phyloP scores from a whole-genome alignment of 2,888 invertebrate genomes.

The Quadroppia sp. region DNA sequence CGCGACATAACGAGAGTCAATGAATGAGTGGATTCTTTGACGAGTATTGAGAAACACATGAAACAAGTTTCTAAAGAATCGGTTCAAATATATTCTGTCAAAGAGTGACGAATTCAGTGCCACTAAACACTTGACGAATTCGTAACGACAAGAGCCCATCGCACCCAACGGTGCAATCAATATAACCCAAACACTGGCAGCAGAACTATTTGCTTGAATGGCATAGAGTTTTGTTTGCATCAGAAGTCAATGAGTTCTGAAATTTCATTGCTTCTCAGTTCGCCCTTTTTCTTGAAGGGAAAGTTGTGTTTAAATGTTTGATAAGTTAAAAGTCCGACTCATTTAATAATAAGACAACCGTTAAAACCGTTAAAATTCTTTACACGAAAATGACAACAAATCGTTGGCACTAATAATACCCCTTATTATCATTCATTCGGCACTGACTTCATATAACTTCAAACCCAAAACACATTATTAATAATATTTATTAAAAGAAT shows the following conservation, averaged over 20 bases:
- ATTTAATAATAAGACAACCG: conserved; percentile 10
- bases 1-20: neutral
- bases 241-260: neutral
- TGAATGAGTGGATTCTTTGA: conserved; percentile 6
- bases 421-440: neutral
- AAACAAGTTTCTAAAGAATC: neutral
- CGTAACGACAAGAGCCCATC: neutral
- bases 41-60: too few species aligned
- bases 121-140: conserved; percentile 4
- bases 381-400: conserved; percentile 6
- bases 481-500: too few species aligned
- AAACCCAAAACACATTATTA: too few species aligned
- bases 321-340: conserved; percentile 11
- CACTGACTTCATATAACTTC: neutral
- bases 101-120: conserved; percentile 9
- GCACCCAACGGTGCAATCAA: neutral
- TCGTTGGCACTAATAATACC: neutral
- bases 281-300: neutral
- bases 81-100: conserved; percentile 22
- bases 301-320: neutral
- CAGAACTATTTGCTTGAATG: neutral
- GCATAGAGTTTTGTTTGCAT: neutral
- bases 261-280: neutral
- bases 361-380: conserved; percentile 11
- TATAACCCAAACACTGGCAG: neutral